A percentile compares a stretch with the other conserved stretches of the same genome.
Evolutionary conservation across 2,888 invertebrate genomes (phyloP).

Genomic region (Cynaeus angustus): DNA sequence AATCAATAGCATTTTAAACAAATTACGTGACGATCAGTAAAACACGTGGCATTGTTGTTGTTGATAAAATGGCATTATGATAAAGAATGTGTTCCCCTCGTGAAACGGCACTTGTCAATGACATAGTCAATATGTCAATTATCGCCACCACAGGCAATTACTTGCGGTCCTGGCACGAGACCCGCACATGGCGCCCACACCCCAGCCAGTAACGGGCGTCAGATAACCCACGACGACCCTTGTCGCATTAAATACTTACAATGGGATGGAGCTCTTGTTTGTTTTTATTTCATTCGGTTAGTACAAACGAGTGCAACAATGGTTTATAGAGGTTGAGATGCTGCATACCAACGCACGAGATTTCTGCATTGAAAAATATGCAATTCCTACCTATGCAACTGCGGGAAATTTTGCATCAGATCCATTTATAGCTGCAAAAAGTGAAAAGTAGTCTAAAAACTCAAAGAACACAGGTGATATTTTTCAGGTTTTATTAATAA

Average conservation of each 20-base stretch:
- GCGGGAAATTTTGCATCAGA: too few relatives aligned
- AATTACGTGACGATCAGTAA: background rate
- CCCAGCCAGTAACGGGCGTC: conserved; percentile 39
- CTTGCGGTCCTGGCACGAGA: conserved; percentile 63
- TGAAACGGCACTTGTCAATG: conserved; percentile 63
- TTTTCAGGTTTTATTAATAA: too few relatives aligned
- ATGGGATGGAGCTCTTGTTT: conserved; percentile 12
- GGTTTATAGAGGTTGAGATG: too few relatives aligned
- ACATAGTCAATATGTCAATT: conserved; percentile 70
- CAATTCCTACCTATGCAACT: too few relatives aligned
- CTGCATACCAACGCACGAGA: too few relatives aligned
- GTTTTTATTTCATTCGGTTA: conserved; percentile 25
- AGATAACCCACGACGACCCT: conserved; percentile 42
- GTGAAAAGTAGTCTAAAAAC: too few relatives aligned
- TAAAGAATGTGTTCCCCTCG: conserved; percentile 36
- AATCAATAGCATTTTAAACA: conserved; percentile 25
- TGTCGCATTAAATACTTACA: conserved; percentile 45
- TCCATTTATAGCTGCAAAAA: too few relatives aligned
- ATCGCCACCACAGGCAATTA: conserved; percentile 67
- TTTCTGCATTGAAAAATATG: too few relatives aligned
- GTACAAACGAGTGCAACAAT: too few relatives aligned
- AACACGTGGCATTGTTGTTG: conserved; percentile 24
- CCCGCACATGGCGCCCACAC: conserved; percentile 51
- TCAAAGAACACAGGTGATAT: too few relatives aligned
- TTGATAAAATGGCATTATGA: conserved; percentile 33